Conservation (phyloP, 2,797 vertebrate genomes). For the Protosalanx chinensis region DNA sequence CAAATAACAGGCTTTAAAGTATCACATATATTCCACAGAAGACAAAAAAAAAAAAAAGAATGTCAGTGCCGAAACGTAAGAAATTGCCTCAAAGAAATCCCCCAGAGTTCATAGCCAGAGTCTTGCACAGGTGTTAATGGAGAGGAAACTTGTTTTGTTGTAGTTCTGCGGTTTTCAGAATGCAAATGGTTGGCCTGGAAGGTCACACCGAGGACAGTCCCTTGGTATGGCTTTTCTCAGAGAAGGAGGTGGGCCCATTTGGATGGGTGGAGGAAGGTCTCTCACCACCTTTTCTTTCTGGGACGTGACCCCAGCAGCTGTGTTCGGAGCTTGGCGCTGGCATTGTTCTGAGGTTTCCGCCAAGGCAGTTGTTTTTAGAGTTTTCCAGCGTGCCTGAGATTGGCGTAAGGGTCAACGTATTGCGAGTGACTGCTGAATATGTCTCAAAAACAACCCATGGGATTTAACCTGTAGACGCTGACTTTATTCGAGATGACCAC, state of each 20-base stretch:
- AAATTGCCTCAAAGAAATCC: too few relatives aligned
- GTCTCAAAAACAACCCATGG: conserved; percentile 5
- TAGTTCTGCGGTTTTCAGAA: conserved; percentile 21
- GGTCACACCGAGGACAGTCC: neutral
- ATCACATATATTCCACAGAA: too few relatives aligned
- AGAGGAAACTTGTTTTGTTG: conserved; percentile 52
- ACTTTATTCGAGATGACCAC: too few relatives aligned
- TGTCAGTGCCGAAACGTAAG: too few relatives aligned
- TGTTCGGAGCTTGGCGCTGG: conserved; percentile 8
- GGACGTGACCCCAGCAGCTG: conserved; percentile 41
- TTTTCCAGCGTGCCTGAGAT: conserved; percentile 8
- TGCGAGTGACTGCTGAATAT: conserved; percentile 8
- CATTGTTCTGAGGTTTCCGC: conserved; percentile 56
- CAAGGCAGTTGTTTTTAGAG: conserved; percentile 11
- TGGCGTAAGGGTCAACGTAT: neutral
- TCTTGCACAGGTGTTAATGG: conserved; percentile 4
- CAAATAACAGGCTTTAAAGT: too few relatives aligned
- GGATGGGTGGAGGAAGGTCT: conserved; percentile 11
- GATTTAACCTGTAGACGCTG: too few relatives aligned
- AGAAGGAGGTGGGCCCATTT: neutral
- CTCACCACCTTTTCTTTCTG: conserved; percentile 43
- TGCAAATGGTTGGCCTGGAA: neutral
- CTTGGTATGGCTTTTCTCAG: neutral
- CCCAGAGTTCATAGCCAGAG: neutral
- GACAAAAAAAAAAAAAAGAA: too few relatives aligned